Percentiles rank a stretch among this genome's conserved stretches.
These are phyloP conservation scores for Diorhabda carinulata DNA, from an alignment of 1,140 invertebrate species.

Conservation along the genomic window DNA sequence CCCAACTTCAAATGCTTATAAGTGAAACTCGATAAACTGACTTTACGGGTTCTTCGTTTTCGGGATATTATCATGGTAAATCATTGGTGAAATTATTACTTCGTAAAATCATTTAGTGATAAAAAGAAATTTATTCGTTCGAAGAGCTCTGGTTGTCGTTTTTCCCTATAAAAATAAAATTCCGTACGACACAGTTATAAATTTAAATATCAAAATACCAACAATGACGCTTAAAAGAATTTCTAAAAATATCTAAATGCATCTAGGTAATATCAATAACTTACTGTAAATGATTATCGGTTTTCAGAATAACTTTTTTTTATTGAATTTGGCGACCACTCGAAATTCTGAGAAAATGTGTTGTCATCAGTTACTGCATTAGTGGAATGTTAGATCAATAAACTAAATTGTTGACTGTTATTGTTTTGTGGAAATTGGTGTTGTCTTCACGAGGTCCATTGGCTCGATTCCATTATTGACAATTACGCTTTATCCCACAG, in stretches of 20 bases:
- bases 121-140: no score
- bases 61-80: no score
- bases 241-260: slow-evolving; percentile 3
- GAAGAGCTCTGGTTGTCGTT: no score
- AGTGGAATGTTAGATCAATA: background rate
- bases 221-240: background rate
- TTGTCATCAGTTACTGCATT: background rate
- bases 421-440: background rate
- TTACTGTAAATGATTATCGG: background rate
- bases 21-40: no score
- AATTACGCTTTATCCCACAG: no score
- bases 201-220: background rate
- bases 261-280: background rate
- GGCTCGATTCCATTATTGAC: background rate
- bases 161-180: no score
- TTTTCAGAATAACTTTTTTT: background rate
- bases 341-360: background rate
- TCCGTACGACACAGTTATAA: background rate
- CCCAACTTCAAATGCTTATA: no score
- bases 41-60: no score
- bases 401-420: background rate
- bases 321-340: background rate
- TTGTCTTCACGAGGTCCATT: background rate
- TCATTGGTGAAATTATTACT: no score
- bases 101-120: no score